These are phyloP conservation scores for Hoplostethus atlanticus DNA, from an alignment of 2,797 vertebrate genomes.

Conservation along the genomic window DNA sequence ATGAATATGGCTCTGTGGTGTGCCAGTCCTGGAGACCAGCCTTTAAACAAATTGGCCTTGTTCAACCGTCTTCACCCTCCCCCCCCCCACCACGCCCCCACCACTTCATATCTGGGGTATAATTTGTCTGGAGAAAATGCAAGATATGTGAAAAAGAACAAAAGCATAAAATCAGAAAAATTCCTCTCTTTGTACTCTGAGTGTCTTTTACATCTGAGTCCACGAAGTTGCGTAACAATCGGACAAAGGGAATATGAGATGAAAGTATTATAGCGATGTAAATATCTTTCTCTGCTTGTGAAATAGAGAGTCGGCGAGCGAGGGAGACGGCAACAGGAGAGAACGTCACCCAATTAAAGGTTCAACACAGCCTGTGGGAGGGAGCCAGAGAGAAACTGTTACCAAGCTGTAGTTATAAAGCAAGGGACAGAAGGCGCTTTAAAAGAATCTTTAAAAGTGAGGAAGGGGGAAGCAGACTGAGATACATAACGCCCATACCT, in stretches of 20 bases:
- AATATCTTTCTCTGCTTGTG: conserved; percentile 79
- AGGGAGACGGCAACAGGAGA: conserved; percentile 55
- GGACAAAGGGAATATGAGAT: conserved; percentile 86
- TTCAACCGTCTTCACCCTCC: conserved; percentile 45
- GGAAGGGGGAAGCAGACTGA: conserved; percentile 40
- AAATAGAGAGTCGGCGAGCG: conserved; percentile 52
- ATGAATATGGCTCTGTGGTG: conserved; percentile 83
- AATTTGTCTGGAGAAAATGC: conserved; percentile 65
- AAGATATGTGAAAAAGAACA: conserved; percentile 57
- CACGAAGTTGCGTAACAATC: conserved; percentile 78
- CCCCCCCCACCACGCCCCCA: background rate
- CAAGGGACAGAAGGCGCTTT: conserved; percentile 35
- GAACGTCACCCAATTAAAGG: conserved; percentile 78
- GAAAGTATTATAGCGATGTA: conserved; percentile 82
- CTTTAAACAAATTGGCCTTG: conserved; percentile 79
- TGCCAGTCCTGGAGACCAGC: conserved; percentile 57
- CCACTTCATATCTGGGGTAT: conserved; percentile 62
- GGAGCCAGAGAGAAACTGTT: conserved; percentile 67
- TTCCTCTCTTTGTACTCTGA: conserved; percentile 62
- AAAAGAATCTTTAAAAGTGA: conserved; percentile 63
- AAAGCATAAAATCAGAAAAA: conserved; percentile 60
- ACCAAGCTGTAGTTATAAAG: conserved; percentile 52
- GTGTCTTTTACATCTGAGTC: conserved; percentile 73
- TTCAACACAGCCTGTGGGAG: conserved; percentile 67
- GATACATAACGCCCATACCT: conserved; percentile 4